Conservation (phyloP, 2,888 invertebrate genomes). For the Microctonus aethiopoides region DNA sequence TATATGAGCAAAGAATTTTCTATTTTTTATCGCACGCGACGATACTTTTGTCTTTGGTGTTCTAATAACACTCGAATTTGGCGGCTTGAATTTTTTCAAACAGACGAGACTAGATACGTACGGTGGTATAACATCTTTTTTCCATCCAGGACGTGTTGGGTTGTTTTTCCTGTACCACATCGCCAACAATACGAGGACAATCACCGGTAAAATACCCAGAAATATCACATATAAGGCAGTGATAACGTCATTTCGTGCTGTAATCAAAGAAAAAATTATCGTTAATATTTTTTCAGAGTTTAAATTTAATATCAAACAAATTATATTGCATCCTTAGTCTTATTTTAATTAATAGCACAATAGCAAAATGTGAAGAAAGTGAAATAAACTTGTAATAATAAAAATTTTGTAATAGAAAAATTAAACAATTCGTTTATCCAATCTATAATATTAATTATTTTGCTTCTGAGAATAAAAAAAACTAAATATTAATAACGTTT, state of each 20-base stretch:
- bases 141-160: slow-evolving; percentile 70
- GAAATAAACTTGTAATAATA: too few relatives aligned
- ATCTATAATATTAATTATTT: too few relatives aligned
- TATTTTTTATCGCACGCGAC: neutral
- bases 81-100: slow-evolving; percentile 48
- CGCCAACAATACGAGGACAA: slow-evolving; percentile 76
- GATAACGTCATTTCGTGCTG: slow-evolving; percentile 82
- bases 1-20: neutral
- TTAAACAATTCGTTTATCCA: too few relatives aligned
- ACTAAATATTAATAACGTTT: too few relatives aligned
- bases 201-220: slow-evolving; percentile 83
- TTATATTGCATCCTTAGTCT: too few relatives aligned
- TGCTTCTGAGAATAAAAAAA: too few relatives aligned
- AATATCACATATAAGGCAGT: slow-evolving; percentile 88
- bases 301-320: too few relatives aligned
- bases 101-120: slow-evolving; percentile 68
- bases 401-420: too few relatives aligned
- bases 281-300: neutral
- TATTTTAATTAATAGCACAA: too few relatives aligned
- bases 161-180: slow-evolving; percentile 82
- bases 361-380: too few relatives aligned
- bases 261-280: slow-evolving; percentile 54
- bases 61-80: neutral
- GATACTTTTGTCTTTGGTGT: neutral
- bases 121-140: slow-evolving; percentile 68